Percentiles rank a stretch among this genome's conserved stretches.
These are phyloP conservation scores for Chrysochloris asiatica DNA, from an alignment of 2,113 vertebrate genomes.

Conservation along the genomic window DNA sequence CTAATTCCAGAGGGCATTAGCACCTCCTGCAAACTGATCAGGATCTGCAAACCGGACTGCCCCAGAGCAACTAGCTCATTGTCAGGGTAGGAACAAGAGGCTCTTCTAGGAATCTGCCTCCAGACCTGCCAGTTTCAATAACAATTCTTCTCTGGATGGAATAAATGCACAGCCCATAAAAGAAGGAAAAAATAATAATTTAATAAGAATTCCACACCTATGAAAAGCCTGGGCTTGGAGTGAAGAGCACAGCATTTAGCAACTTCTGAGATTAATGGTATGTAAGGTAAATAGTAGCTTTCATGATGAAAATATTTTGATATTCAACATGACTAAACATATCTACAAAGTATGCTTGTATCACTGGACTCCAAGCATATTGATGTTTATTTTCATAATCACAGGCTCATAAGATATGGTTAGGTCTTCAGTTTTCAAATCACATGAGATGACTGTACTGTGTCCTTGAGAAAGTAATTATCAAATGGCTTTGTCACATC, in stretches of 20 bases:
- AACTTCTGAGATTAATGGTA: neutral
- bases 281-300: slow-evolving; percentile 15
- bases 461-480: slow-evolving; percentile 36
- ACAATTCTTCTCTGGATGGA: neutral
- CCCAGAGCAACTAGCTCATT: neutral
- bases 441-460: neutral
- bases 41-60: neutral
- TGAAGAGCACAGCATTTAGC: neutral
- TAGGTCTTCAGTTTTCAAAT: neutral
- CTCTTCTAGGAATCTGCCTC: neutral
- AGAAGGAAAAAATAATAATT: neutral
- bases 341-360: neutral
- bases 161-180: slow-evolving; percentile 10
- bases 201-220: neutral
- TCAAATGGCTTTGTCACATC: neutral
- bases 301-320: slow-evolving; percentile 35
- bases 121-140: slow-evolving; percentile 31
- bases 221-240: neutral
- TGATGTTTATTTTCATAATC: neutral
- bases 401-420: neutral
- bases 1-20: neutral
- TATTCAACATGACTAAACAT: slow-evolving; percentile 1
- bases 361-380: neutral
- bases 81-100: neutral
- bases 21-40: neutral